These are phyloP conservation scores for Dinoponera quadriceps DNA, from an alignment of 1,140 invertebrate genomes.

Conservation along the genomic window DNA sequence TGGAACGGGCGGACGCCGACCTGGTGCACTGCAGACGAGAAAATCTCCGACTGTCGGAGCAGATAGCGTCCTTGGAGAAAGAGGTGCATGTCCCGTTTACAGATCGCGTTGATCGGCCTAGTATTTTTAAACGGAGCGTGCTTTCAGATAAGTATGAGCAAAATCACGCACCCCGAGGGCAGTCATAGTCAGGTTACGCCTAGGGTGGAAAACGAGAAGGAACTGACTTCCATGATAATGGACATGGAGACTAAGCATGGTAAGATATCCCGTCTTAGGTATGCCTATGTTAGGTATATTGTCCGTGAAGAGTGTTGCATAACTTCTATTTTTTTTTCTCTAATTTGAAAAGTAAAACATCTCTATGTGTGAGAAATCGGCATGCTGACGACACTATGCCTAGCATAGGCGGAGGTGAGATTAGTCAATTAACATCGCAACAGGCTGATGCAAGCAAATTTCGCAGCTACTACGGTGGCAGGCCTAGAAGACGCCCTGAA, in stretches of 20 bases:
- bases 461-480: conserved; percentile 92
- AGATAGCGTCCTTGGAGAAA: conserved; percentile 91
- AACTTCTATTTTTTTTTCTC: too few relatives aligned
- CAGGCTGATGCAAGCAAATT: conserved; percentile 81
- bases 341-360: conserved; percentile 11
- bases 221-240: conserved; percentile 90
- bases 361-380: conserved; percentile 84
- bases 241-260: conserved; percentile 93
- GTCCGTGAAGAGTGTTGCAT: conserved; percentile 68
- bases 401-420: conserved; percentile 81
- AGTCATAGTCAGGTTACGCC: conserved; percentile 79
- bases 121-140: conserved; percentile 8
- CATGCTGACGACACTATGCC: conserved; percentile 83
- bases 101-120: not conserved
- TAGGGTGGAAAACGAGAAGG: conserved; percentile 87
- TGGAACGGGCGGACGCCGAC: conserved; percentile 92
- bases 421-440: conserved; percentile 71
- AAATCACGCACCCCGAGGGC: conserved; percentile 73
- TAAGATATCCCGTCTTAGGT: conserved; percentile 83
- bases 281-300: conserved; percentile 84
- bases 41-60: conserved; percentile 90
- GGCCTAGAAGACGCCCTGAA: conserved; percentile 94
- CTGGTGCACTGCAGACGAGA: conserved; percentile 91
- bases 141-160: conserved; percentile 84
- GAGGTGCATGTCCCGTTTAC: conserved; percentile 86